These are phyloP conservation scores for Plectropomus leopardus DNA, from an alignment of 2,113 vertebrate genomes.

Conservation along the genomic window DNA sequence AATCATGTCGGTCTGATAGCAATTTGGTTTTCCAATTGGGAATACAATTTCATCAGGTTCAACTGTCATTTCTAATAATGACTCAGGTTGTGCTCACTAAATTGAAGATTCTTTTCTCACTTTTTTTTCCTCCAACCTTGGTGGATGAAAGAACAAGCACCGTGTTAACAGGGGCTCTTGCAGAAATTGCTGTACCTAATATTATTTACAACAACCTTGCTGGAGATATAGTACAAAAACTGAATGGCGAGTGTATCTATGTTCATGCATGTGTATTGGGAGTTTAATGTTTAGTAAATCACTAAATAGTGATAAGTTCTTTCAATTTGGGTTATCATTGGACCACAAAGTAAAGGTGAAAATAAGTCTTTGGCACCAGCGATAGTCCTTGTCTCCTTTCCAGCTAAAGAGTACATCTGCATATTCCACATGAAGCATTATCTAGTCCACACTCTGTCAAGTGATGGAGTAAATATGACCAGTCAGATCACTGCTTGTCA, in stretches of 20 bases:
- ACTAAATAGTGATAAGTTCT: conserved; percentile 5
- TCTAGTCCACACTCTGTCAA: conserved; percentile 62
- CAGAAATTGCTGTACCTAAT: conserved; percentile 43
- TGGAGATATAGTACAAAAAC: conserved; percentile 3
- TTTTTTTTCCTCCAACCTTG: conserved; percentile 72
- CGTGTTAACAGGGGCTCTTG: conserved; percentile 78
- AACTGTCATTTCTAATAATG: conserved; percentile 99
- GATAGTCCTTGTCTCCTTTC: conserved; percentile 26
- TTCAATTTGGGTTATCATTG: background rate
- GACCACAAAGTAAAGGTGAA: conserved; percentile 36
- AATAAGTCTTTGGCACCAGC: conserved; percentile 30
- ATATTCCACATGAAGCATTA: conserved; percentile 74
- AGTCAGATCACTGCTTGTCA: conserved; percentile 76
- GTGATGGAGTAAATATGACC: conserved; percentile 78
- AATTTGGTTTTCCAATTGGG: conserved; percentile 99
- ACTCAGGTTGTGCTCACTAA: conserved; percentile 92
- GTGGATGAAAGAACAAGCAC: conserved; percentile 86
- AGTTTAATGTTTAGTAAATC: conserved; percentile 27
- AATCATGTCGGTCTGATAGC: conserved; percentile 98
- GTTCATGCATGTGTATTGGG: conserved; percentile 10
- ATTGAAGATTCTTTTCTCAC: conserved; percentile 90
- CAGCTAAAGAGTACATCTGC: conserved; percentile 68
- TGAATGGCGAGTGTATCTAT: background rate
- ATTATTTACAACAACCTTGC: conserved; percentile 36
- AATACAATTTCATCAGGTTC: conserved; percentile 99